Evolutionary conservation across 2,113 vertebrate species (phyloP), one percentile per base, ranked within the genome.

Genomic region (Amazona guildingii): DNA sequence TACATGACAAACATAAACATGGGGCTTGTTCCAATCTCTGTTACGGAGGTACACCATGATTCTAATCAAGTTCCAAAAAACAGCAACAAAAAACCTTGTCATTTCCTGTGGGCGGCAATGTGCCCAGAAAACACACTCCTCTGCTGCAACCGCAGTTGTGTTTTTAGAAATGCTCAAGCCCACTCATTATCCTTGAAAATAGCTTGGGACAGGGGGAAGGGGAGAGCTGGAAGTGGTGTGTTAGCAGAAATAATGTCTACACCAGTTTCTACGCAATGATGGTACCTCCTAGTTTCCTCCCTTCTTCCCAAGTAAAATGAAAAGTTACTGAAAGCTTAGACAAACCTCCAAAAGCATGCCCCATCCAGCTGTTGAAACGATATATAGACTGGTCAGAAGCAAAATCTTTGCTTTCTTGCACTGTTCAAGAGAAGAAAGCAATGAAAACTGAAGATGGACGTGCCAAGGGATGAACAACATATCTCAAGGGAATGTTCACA

Each of bases 91-190:
- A 76, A 2, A 0, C 15, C 54, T 68, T 82, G 29, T n/a, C 2
- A 6, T 84, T 83, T 96, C 64, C 33, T 67, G 80, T 52, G 68
- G 52, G 76, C 1, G 7, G 62, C n/a, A 90, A 83, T 18, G 41
- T 73, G 83, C 74, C 41, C 59, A 92, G 88, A 93, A 95, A 94
- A 96, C 79, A 85, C 39, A 93, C 27, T 86, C 66, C 52, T 92
- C 86, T 70, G 44, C 85, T 92, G 57, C 59, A 86, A 24, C 61
- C 73, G 70, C 21, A 35, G 84, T 61, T 84, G 31, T 63, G 21
- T 59, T 92, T 95, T 96, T 72, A 85, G 73, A 95, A 87, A 73
- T 52, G 24, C 29, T 73, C 28, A 7, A 72, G 31, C 64, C 84
- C 28, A 75, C 78, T 92, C 70, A 57, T 73, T 76, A 62, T 64